Conservation (phyloP, 2,888 invertebrate species). For the Erebia ligea region DNA sequence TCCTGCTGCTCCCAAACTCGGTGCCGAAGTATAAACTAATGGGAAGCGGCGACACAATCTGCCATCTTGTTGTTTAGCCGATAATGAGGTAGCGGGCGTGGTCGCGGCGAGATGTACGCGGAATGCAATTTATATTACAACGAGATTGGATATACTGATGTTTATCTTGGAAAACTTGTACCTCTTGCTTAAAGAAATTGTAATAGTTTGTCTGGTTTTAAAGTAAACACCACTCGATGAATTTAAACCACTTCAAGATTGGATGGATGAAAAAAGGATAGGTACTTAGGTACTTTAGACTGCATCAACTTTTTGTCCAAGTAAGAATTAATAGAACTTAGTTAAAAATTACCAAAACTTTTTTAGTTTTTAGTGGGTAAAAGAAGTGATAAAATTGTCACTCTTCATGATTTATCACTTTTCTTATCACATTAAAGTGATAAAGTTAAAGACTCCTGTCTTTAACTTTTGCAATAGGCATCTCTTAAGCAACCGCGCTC, state of each 20-base stretch:
- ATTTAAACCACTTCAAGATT: no score
- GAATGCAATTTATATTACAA: slow-evolving; percentile 23
- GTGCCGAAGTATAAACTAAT: slow-evolving; percentile 42
- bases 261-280: not conserved
- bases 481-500: no score
- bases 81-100: slow-evolving; percentile 36
- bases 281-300: no score
- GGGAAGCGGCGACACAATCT: slow-evolving; percentile 41
- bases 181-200: not conserved
- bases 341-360: no score
- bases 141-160: slow-evolving; percentile 11
- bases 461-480: no score
- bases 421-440: no score
- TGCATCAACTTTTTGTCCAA: no score
- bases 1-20: slow-evolving; percentile 41
- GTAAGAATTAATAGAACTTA: no score
- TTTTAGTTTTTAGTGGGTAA: no score
- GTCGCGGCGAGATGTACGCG: slow-evolving; percentile 15
- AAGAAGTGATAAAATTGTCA: no score
- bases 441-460: no score
- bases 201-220: not conserved
- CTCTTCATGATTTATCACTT: no score
- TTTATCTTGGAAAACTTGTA: slow-evolving; percentile 10
- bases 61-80: slow-evolving; percentile 37
- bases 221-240: not conserved